Base-by-base conservation (phyloP, 1,140 invertebrate species). In the Drosophila bipectinata region DNA sequence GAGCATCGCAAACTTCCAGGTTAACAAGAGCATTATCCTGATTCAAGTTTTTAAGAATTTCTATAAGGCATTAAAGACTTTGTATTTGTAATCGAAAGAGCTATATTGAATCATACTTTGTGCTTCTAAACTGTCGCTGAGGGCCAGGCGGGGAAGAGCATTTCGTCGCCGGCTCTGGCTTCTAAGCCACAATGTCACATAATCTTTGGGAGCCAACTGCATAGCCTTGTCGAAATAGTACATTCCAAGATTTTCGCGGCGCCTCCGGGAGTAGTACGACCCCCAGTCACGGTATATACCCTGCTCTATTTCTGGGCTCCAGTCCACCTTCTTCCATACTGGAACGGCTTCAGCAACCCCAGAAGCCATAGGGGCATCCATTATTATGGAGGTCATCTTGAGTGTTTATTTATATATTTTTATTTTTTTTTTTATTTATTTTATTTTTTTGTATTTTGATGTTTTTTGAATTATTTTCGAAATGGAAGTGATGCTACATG, bases 281-380 rank as follows among this genome's bases (percentile, higher is more conserved):
- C 80, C 89, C 89, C 89, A 91, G 44, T 91, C 88, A 45, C 66
- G 84, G 44, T 85, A 91, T 24, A 91, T 85, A n/a, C 63, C 45
- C 37, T 71, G 73, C 30, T 85, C 73, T 10, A 78, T 69, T 55
- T 91, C 88, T 1, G 72, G 62, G 32, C 63, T 71, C 89, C 89
- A 91, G 10, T 88, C 88, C 24, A 91, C 48, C 56, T 79, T 81
- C 49, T 75, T 37, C 83, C 88, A 90, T 61, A 58, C 21, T 49
- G 64, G 79, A n/a, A 90, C 8, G 14, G 21, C 48, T 15, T 7
- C 32, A 7, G 44, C 32, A n/a, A 83, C 1, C 3, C 71, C 71
- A n/a, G 58, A 45, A 6, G 55, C 18, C 15, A 47, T 39, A 6
- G 44, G 79, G 3, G 4, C 26, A 1, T 26, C 45, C 15, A 44